Conservation (phyloP, 2,888 invertebrate species). For the Iphiclides podalirius region DNA sequence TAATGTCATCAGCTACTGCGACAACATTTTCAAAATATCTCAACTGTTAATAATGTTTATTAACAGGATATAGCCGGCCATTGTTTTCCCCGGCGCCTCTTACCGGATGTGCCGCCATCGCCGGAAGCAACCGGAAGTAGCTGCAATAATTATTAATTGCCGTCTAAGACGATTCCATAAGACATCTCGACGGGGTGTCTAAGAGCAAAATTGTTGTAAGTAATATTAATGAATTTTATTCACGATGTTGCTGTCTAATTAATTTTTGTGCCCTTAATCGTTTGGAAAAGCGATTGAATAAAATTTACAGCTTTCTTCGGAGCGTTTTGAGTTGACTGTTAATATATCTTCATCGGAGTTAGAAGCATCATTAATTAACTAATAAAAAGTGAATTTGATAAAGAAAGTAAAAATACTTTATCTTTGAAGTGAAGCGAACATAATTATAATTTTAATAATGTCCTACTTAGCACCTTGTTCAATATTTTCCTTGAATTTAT, state of each 20-base stretch:
- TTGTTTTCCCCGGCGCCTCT: slow-evolving; percentile 37
- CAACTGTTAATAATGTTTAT: slow-evolving; percentile 49
- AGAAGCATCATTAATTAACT: no score
- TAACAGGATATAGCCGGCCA: slow-evolving; percentile 46
- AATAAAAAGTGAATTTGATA: background rate
- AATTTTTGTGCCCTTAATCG: slow-evolving; percentile 22
- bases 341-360: no score
- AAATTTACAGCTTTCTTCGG: no score
- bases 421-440: no score
- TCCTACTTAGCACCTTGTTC: no score
- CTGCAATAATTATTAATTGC: slow-evolving; percentile 78
- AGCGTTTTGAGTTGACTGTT: background rate
- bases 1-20: slow-evolving; percentile 12
- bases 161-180: slow-evolving; percentile 54
- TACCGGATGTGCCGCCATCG: slow-evolving; percentile 52
- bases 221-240: slow-evolving; percentile 32
- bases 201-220: slow-evolving; percentile 37
- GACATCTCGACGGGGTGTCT: slow-evolving; percentile 53
- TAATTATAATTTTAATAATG: no score
- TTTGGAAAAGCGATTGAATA: slow-evolving; percentile 17
- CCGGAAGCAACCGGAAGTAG: slow-evolving; percentile 67
- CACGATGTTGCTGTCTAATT: slow-evolving; percentile 23
- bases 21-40: slow-evolving; percentile 33
- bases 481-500: no score
- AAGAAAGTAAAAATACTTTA: no score